phyloP scores from a whole-genome alignment of 2,113 vertebrate genomes.

The Plecotus auritus region DNA sequence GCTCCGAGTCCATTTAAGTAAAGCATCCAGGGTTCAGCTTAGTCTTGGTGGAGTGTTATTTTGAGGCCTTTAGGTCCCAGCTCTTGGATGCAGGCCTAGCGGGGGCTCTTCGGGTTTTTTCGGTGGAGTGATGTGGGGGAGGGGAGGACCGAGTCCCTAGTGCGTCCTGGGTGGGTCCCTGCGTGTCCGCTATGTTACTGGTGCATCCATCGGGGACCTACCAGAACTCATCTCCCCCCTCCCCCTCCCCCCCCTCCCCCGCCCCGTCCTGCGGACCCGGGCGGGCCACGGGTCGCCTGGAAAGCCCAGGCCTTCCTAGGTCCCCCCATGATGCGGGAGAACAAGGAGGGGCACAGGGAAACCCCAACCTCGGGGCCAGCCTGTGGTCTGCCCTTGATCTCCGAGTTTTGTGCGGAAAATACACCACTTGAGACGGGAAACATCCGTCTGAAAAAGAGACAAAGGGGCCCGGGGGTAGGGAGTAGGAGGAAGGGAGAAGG shows the following conservation, averaged over 20 bases:
- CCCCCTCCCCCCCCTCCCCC: too few relatives aligned
- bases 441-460: slow-evolving; percentile 64
- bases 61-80: background rate
- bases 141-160: background rate
- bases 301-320: background rate
- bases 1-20: background rate
- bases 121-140: background rate
- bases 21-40: background rate
- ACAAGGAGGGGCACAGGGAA: background rate
- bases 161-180: background rate
- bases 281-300: background rate
- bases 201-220: background rate
- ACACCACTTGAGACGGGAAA: slow-evolving; percentile 61
- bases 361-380: background rate
- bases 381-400: slow-evolving; percentile 46
- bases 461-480: slow-evolving; percentile 41
- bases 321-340: background rate
- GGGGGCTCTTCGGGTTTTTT: background rate
- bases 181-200: background rate
- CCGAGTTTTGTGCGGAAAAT: slow-evolving; percentile 44
- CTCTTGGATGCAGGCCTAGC: background rate
- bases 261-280: background rate
- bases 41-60: background rate
- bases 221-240: background rate
- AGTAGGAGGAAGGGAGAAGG: slow-evolving; percentile 39